Conservation (phyloP, 2,888 invertebrate genomes). For the Cryptops parisi region DNA sequence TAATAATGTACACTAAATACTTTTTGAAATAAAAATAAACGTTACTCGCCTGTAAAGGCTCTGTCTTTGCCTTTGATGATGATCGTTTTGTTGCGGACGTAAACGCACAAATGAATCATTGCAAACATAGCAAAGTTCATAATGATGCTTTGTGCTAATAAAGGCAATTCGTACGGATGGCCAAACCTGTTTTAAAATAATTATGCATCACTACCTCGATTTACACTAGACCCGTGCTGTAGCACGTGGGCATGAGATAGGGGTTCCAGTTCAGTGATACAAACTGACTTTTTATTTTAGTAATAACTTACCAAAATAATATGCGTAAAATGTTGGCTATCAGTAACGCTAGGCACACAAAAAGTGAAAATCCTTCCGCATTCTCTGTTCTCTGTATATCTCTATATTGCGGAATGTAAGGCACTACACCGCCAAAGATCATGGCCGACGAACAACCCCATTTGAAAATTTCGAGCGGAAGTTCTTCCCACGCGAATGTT, state of each 20-base stretch:
- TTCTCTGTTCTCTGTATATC: slow-evolving; percentile 83
- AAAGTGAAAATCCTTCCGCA: slow-evolving; percentile 92
- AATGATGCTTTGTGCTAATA: slow-evolving; percentile 88
- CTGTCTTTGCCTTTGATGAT: slow-evolving; percentile 55
- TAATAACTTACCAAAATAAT: slow-evolving; percentile 93
- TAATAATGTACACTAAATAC: too few species aligned
- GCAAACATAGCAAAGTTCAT: slow-evolving; percentile 95
- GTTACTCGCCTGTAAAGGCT: slow-evolving; percentile 65
- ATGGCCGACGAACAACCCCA: slow-evolving; percentile 44
- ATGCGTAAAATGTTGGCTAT: slow-evolving; percentile 94
- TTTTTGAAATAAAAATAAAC: too few species aligned
- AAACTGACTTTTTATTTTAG: too few species aligned
- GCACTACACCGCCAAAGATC: slow-evolving; percentile 88
- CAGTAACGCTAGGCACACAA: slow-evolving; percentile 87
- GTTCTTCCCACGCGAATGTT: neutral
- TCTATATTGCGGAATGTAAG: slow-evolving; percentile 89
- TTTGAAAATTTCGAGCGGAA: neutral
- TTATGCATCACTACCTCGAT: too few species aligned
- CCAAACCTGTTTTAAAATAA: slow-evolving; percentile 78
- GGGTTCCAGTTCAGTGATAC: too few species aligned
- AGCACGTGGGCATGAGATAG: too few species aligned
- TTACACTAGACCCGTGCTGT: too few species aligned
- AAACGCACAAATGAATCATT: slow-evolving; percentile 86
- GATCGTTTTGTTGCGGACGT: slow-evolving; percentile 64
- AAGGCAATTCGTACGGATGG: slow-evolving; percentile 85